Conservation (phyloP, 2,797 vertebrate species). For the Harpagifer antarcticus region DNA sequence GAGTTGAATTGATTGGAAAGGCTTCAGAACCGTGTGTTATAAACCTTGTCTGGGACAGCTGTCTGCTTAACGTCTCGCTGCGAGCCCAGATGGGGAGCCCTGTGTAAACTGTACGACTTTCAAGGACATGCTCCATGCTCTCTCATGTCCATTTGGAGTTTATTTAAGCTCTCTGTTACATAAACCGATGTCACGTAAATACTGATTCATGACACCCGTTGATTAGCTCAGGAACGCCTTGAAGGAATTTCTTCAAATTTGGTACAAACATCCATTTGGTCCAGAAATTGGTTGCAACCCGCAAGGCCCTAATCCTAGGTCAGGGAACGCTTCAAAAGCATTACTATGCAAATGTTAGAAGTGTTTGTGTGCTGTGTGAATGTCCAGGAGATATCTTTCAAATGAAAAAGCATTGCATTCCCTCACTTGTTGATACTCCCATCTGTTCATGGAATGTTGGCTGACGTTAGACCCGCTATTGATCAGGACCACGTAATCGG, state of each 20-base stretch:
- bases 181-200: constrained; percentile 73
- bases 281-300: too few species aligned
- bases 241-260: too few species aligned
- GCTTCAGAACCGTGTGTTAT: constrained; percentile 57
- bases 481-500: constrained; percentile 72
- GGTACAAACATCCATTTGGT: too few species aligned
- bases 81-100: constrained; percentile 23
- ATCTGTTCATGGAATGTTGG: constrained; percentile 69
- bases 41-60: constrained; percentile 55
- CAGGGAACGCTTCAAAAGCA: background rate
- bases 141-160: constrained; percentile 50
- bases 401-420: constrained; percentile 29
- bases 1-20: constrained; percentile 54
- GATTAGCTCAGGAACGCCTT: too few species aligned
- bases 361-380: constrained; percentile 22
- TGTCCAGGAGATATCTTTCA: constrained; percentile 11
- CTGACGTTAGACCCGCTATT: constrained; percentile 72
- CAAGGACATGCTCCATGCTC: constrained; percentile 43
- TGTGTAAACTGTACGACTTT: constrained; percentile 63
- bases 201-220: constrained; percentile 58
- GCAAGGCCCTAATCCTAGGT: too few species aligned
- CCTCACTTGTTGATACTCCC: constrained; percentile 36
- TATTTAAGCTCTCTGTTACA: constrained; percentile 66
- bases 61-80: constrained; percentile 63
- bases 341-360: constrained; percentile 5